These are phyloP conservation scores for Cottoperca gobio DNA, from an alignment of 2,797 vertebrate genomes.

Conservation along the genomic window DNA sequence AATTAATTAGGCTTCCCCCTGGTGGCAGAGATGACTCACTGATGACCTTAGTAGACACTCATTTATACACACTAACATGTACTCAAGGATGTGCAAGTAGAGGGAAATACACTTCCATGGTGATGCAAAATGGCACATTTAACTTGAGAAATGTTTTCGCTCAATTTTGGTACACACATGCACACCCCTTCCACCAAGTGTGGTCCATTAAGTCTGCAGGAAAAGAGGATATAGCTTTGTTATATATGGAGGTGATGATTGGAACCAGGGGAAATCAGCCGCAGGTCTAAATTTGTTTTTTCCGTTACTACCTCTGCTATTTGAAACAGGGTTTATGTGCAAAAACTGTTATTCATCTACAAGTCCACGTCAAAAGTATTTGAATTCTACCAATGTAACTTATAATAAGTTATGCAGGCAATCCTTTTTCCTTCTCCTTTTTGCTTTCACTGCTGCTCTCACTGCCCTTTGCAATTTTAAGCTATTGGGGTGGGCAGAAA, in stretches of 20 bases:
- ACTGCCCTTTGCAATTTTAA: constrained; percentile 5
- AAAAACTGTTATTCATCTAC: neutral
- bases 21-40: constrained; percentile 74
- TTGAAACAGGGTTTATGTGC: constrained; percentile 12
- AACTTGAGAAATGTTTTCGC: neutral
- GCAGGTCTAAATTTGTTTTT: constrained; percentile 33
- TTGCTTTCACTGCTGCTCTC: constrained; percentile 8
- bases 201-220: constrained; percentile 46
- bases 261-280: constrained; percentile 58
- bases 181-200: neutral
- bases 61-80: constrained; percentile 30
- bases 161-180: constrained; percentile 34
- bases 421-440: neutral
- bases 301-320: neutral
- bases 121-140: constrained; percentile 27
- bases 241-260: constrained; percentile 54
- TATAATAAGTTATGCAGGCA: neutral
- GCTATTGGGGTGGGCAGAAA: neutral
- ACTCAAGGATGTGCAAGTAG: constrained; percentile 2
- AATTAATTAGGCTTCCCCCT: constrained; percentile 78
- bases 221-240: constrained; percentile 38
- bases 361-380: neutral
- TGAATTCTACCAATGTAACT: neutral
- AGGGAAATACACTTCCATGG: neutral
- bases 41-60: constrained; percentile 58